Percentiles rank a stretch among this genome's conserved stretches.
phyloP scores from a whole-genome alignment of 2,797 vertebrate species.

The Neomorphus geoffroyi region DNA sequence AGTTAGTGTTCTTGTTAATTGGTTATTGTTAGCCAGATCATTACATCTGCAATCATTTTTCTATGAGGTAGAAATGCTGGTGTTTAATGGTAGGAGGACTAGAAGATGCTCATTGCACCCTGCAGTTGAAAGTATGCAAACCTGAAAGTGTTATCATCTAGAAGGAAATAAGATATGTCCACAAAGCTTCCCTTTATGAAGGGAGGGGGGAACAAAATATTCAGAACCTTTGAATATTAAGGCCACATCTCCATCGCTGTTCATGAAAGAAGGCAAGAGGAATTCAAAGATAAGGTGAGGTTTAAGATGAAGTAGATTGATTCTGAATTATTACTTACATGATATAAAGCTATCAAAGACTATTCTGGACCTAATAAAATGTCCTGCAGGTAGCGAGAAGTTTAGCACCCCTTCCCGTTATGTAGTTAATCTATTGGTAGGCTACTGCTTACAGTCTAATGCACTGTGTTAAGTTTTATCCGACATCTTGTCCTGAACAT shows the following conservation, averaged over 20 bases:
- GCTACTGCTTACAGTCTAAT: not conserved
- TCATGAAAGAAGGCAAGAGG: not conserved
- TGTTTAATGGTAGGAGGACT: not conserved
- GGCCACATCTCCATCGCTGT: not conserved
- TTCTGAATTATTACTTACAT: not conserved
- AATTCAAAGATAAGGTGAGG: not conserved
- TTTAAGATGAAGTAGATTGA: not conserved
- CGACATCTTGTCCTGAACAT: not conserved
- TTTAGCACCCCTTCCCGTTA: not conserved
- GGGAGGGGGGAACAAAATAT: not conserved
- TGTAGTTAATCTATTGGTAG: not conserved
- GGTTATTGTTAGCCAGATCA: not conserved
- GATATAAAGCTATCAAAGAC: not conserved
- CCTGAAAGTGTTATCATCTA: not conserved
- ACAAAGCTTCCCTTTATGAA: not conserved
- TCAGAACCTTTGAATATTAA: not conserved
- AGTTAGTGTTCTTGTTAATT: not conserved
- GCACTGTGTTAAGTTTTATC: not conserved
- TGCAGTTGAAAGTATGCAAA: not conserved
- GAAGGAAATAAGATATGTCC: not conserved
- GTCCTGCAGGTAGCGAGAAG: not conserved
- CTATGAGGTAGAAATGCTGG: not conserved
- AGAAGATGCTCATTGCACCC: not conserved
- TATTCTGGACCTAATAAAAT: not conserved
- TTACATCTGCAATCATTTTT: not conserved